Percentiles rank a stretch among this genome's conserved stretches.
Evolutionary conservation across 2,888 invertebrate species (phyloP).

Genomic region (Lasiommata megera): DNA sequence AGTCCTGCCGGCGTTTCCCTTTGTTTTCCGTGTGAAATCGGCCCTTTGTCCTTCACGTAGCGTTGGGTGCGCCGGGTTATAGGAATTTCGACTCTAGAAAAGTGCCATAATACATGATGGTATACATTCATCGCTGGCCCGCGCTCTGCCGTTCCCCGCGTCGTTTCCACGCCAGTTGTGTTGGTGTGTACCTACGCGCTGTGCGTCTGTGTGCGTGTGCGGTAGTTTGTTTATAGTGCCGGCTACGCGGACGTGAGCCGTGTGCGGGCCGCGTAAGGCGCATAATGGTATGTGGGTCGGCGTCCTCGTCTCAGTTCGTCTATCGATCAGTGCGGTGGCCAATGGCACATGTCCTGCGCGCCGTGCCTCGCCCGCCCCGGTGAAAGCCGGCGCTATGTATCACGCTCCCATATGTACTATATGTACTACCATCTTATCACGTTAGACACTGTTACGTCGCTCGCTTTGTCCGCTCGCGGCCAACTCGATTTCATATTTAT

Average conservation of each 20-base stretch:
- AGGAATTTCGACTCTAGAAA: slow-evolving; percentile 80
- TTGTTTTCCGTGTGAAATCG: slow-evolving; percentile 75
- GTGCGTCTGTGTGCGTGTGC: slow-evolving; percentile 68
- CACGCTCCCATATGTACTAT: slow-evolving; percentile 43
- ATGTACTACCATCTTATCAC: slow-evolving; percentile 62
- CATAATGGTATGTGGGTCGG: slow-evolving; percentile 73
- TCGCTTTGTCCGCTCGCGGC: slow-evolving; percentile 41
- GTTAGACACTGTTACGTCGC: slow-evolving; percentile 48
- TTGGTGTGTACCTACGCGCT: slow-evolving; percentile 65
- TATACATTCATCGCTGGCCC: slow-evolving; percentile 66
- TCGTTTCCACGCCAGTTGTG: slow-evolving; percentile 63
- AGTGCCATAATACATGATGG: slow-evolving; percentile 70
- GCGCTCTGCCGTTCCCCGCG: slow-evolving; percentile 67
- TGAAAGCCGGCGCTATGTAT: slow-evolving; percentile 69
- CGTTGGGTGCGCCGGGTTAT: slow-evolving; percentile 68
- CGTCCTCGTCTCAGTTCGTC: slow-evolving; percentile 81
- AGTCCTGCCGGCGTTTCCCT: slow-evolving; percentile 70
- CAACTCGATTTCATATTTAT: slow-evolving; percentile 60
- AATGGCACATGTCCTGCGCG: slow-evolving; percentile 84
- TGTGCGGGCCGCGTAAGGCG: slow-evolving; percentile 60
- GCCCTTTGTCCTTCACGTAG: slow-evolving; percentile 75
- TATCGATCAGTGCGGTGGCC: slow-evolving; percentile 84
- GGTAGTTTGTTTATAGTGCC: slow-evolving; percentile 83
- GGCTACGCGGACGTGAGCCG: slow-evolving; percentile 59
- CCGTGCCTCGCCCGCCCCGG: slow-evolving; percentile 66